Evolutionary conservation across 2,888 invertebrate genomes (phyloP).

Genomic region (Caenorhabditis afra): DNA sequence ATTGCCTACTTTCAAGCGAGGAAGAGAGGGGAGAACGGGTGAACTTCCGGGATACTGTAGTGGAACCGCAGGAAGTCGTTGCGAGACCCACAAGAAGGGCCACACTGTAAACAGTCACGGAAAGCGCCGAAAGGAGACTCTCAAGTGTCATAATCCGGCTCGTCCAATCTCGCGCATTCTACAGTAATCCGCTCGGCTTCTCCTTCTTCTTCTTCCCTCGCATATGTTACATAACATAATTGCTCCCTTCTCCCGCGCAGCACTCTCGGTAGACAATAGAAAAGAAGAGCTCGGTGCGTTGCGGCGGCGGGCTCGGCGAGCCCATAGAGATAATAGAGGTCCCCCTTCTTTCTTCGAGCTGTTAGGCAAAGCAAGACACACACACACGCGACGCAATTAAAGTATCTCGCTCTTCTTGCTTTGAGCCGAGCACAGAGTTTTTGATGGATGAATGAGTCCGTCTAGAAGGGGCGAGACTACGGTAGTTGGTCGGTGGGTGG

Average conservation of each 20-base stretch:
- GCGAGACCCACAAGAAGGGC: no score
- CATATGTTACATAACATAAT: constrained; percentile 59
- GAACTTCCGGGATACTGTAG: no score
- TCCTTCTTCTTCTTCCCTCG: background rate
- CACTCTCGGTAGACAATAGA: background rate
- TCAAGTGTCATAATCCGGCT: constrained; percentile 13
- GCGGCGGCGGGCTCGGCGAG: constrained; percentile 5
- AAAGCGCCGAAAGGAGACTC: background rate
- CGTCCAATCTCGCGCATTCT: background rate
- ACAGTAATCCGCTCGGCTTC: constrained; percentile 21
- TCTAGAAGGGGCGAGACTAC: constrained; percentile 39
- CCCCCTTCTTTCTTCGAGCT: background rate
- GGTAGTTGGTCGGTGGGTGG: constrained; percentile 38
- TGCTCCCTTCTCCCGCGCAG: constrained; percentile 18
- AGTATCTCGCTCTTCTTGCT: constrained; percentile 47
- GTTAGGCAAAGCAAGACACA: background rate
- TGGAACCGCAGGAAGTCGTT: no score
- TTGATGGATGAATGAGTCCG: constrained; percentile 60
- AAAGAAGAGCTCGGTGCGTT: constrained; percentile 10
- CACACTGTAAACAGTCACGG: no score
- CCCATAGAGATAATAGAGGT: constrained; percentile 17
- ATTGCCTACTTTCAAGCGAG: constrained; percentile 24
- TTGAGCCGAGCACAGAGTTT: constrained; percentile 24
- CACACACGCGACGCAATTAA: constrained; percentile 57
- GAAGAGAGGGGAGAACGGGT: background rate